Evolutionary conservation across 2,888 invertebrate species (phyloP), one percentile per base, ranked within the genome.

Genomic region (Mechanitis messenoides): DNA sequence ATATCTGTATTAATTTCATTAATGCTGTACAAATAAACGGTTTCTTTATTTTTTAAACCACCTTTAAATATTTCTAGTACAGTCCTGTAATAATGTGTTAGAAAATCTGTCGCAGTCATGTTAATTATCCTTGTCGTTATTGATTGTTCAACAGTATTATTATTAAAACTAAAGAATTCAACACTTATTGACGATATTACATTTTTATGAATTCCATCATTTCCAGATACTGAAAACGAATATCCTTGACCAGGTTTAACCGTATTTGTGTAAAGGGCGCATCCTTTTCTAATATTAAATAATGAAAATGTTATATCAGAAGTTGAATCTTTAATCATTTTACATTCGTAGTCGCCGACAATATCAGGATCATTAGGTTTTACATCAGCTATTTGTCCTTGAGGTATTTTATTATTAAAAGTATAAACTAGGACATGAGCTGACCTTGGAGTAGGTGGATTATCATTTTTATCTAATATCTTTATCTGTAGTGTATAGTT

Each of bases 291-390:
- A 60, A 98, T 95, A 58, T 90, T 92, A 20, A 96, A 86, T 50
- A 94, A 84, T 1, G 92, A 91, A 57, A 91, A 78, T 12, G 92
- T 88, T 68, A 74, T 83, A 90, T 92, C 71, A 87, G 92, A 77
- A 83, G 92, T 81, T 89, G 93, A 72, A 92, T 90, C 78, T 94
- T 93, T 82, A 90, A 96, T 84, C 67, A 97, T 93, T 77, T 93
- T 94, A 79, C 98, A 98, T 74, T 92, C 93, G 77, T 98, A 98
- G 74, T 96, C 95, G 3, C 98, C 98, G 58, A 93, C 93, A n/a
- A 93, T 92, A 80, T 98, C 98, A 0, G 94, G 93, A 87, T 98
- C 98, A 75, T 96, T 95, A 0, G 98, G 98, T 83, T 95, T 95
- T 0, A 98, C 95, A 81, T 97, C 93, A 6, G 97, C 98, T 67